These are phyloP conservation scores for Nephila pilipes DNA, from an alignment of 1,140 invertebrate genomes.

Conservation along the genomic window DNA sequence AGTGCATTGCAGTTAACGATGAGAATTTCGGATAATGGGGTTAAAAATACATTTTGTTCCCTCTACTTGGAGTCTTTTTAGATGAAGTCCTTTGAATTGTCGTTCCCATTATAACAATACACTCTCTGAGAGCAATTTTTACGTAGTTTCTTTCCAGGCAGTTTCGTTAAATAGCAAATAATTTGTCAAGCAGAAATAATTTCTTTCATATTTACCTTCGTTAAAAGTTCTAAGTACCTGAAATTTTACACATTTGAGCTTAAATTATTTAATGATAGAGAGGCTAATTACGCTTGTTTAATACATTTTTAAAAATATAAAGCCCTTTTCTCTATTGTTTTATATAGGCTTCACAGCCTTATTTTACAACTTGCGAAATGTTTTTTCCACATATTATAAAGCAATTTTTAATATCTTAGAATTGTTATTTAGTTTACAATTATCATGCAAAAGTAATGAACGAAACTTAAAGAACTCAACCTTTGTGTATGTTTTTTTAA, in stretches of 20 bases:
- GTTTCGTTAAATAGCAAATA: constrained; percentile 46
- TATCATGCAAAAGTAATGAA: no score
- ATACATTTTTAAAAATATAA: not conserved
- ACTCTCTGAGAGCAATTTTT: constrained; percentile 18
- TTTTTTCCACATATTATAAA: not conserved
- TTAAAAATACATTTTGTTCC: constrained; percentile 73
- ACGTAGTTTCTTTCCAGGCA: constrained; percentile 21
- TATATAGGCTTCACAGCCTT: not conserved
- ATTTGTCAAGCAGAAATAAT: constrained; percentile 67
- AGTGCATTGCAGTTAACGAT: constrained; percentile 71
- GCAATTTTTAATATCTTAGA: no score
- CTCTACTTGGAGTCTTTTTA: constrained; percentile 27
- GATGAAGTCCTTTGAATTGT: constrained; percentile 32
- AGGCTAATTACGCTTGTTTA: not conserved
- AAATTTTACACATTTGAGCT: constrained; percentile 18
- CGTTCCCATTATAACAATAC: constrained; percentile 46
- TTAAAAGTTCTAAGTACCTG: constrained; percentile 35
- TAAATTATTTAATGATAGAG: not conserved
- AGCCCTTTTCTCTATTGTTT: not conserved
- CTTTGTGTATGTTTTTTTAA: no score
- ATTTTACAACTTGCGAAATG: not conserved
- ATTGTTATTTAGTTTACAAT: no score
- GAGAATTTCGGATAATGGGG: constrained; percentile 69
- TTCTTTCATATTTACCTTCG: constrained; percentile 34
- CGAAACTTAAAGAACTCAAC: no score